Percentiles rank a stretch among this genome's conserved stretches.
Evolutionary conservation across 2,113 vertebrate species (phyloP).

Genomic region (Callaeas wilsoni): DNA sequence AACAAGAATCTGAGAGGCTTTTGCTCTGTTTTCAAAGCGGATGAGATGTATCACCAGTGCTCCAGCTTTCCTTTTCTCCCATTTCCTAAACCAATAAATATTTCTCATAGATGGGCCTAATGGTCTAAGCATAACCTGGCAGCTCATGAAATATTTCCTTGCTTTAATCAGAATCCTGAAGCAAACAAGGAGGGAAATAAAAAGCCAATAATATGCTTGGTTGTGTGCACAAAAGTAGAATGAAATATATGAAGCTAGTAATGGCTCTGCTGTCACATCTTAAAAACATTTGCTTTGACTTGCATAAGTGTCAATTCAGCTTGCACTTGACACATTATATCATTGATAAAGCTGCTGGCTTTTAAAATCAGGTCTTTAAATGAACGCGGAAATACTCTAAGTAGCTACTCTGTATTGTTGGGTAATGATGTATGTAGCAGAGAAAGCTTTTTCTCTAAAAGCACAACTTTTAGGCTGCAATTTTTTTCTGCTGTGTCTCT

Average conservation of each 20-base stretch:
- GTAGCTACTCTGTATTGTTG: constrained; percentile 36
- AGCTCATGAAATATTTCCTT: constrained; percentile 51
- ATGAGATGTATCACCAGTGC: constrained; percentile 23
- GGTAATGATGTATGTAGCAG: constrained; percentile 44
- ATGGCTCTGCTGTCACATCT: constrained; percentile 61
- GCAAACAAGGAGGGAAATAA: constrained; percentile 58
- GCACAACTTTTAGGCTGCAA: background rate
- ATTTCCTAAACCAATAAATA: constrained; percentile 60
- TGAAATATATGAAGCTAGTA: constrained; percentile 66
- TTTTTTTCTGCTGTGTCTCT: background rate
- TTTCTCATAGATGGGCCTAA: constrained; percentile 39
- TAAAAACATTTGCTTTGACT: constrained; percentile 66
- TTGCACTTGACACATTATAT: constrained; percentile 43
- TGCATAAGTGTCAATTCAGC: constrained; percentile 62
- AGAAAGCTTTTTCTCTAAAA: constrained; percentile 38
- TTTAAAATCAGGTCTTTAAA: constrained; percentile 47
- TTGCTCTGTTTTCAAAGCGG: background rate
- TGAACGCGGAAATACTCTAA: background rate
- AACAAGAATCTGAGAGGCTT: background rate
- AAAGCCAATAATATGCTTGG: constrained; percentile 60
- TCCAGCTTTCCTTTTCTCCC: constrained; percentile 13
- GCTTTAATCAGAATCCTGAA: constrained; percentile 62
- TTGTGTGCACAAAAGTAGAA: constrained; percentile 54
- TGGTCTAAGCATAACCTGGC: constrained; percentile 49
- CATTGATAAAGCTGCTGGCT: constrained; percentile 25